Percentiles rank a stretch among this genome's conserved stretches.
Conservation (phyloP, 2,797 vertebrate species). For the Thunnus albacares region DNA sequence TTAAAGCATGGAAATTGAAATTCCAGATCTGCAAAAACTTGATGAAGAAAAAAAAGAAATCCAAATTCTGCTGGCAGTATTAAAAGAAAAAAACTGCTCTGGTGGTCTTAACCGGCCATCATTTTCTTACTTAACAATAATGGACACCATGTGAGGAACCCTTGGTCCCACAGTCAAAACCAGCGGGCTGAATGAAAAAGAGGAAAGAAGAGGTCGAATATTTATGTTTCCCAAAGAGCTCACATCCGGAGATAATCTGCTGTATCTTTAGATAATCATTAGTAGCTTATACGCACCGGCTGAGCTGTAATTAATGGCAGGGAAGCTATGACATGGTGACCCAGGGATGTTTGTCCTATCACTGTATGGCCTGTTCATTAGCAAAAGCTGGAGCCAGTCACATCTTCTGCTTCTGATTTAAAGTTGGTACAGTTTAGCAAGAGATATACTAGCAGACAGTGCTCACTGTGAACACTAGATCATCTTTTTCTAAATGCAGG, state of each 20-base stretch:
- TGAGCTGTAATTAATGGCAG: conserved; percentile 81
- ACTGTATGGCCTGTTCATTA: conserved; percentile 42
- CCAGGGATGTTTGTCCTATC: conserved; percentile 70
- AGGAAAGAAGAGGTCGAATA: conserved; percentile 71
- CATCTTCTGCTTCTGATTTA: conserved; percentile 59
- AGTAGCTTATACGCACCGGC: conserved; percentile 72
- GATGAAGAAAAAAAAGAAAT: conserved; percentile 17
- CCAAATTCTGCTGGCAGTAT: conserved; percentile 47
- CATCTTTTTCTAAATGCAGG: not conserved
- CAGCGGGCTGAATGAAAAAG: conserved; percentile 45
- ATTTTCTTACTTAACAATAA: conserved; percentile 80
- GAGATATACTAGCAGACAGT: conserved; percentile 6
- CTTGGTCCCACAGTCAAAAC: conserved; percentile 55
- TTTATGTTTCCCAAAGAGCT: conserved; percentile 79
- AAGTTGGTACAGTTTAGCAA: not conserved
- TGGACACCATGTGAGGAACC: conserved; percentile 80
- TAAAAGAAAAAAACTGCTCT: conserved; percentile 52
- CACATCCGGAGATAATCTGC: conserved; percentile 83
- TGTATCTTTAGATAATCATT: conserved; percentile 81
- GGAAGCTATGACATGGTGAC: conserved; percentile 70
- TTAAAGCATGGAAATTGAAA: conserved; percentile 33
- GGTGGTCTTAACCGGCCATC: conserved; percentile 74
- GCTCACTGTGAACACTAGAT: not conserved
- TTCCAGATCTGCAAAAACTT: conserved; percentile 42
- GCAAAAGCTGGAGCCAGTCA: conserved; percentile 37